phyloP scores from a whole-genome alignment of 2,113 vertebrate species.

The Python bivittatus region DNA sequence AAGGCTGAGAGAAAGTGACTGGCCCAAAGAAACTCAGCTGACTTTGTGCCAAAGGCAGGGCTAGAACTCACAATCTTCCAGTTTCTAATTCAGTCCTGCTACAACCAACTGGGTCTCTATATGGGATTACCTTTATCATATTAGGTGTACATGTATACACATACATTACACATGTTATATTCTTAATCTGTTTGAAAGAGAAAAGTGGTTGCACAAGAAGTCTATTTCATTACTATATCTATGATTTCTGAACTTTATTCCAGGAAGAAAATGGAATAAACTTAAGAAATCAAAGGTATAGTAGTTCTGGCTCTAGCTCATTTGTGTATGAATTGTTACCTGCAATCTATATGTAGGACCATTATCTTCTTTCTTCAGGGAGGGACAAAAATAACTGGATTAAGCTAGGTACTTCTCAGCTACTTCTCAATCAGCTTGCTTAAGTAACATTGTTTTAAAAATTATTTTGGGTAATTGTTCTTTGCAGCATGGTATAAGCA shows the following conservation, averaged over 20 bases:
- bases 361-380: not conserved
- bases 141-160: not conserved
- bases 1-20: not conserved
- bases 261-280: not conserved
- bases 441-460: conserved; percentile 31
- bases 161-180: not conserved
- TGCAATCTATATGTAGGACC: not conserved
- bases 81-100: not conserved
- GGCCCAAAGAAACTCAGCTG: not conserved
- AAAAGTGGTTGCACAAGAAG: not conserved
- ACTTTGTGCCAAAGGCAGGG: not conserved
- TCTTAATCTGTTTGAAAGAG: not conserved
- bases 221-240: not conserved
- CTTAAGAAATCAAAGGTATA: not conserved
- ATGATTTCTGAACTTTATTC: not conserved
- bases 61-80: not conserved
- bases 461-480: not conserved
- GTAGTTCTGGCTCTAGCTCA: not conserved
- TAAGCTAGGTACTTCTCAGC: conserved; percentile 40
- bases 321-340: not conserved
- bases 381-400: conserved; percentile 61
- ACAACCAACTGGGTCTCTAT: not conserved
- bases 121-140: not conserved
- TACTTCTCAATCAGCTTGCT: accelerated
- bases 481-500: not conserved